Conservation (phyloP, 1,140 invertebrate species). For the Maniola jurtina region DNA sequence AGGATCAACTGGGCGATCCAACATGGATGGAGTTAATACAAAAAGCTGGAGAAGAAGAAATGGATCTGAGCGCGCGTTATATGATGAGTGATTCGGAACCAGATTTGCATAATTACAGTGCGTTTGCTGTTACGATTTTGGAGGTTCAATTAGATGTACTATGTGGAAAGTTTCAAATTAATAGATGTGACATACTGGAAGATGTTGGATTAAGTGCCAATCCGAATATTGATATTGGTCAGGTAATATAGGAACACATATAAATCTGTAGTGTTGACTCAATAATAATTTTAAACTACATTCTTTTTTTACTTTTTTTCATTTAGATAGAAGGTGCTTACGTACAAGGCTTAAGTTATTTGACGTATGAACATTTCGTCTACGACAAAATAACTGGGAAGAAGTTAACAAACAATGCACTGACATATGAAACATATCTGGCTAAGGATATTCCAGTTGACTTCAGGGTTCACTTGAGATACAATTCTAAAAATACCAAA, state of each 20-base stretch:
- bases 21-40: conserved; percentile 84
- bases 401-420: conserved; percentile 86
- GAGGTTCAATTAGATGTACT: conserved; percentile 87
- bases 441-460: conserved; percentile 91
- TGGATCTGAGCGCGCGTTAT: conserved; percentile 83
- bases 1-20: conserved; percentile 78
- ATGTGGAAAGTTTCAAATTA: conserved; percentile 84
- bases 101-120: conserved; percentile 76
- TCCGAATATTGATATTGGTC: conserved; percentile 90
- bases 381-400: conserved; percentile 84
- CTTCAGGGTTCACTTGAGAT: conserved; percentile 86
- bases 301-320: neutral
- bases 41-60: conserved; percentile 77
- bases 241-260: conserved; percentile 61
- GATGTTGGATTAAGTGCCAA: conserved; percentile 85
- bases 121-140: conserved; percentile 81
- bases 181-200: conserved; percentile 85
- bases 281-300: neutral
- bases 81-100: conserved; percentile 73
- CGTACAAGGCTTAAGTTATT: conserved; percentile 92
- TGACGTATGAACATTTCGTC: conserved; percentile 85
- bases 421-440: conserved; percentile 90
- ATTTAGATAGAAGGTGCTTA: conserved; percentile 86
- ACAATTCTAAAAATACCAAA: conserved; percentile 85
- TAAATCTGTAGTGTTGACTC: neutral